Conservation (phyloP, 30 jellyfish, hydroid and myxozoan species). For the Aurelia sp. region DNA sequence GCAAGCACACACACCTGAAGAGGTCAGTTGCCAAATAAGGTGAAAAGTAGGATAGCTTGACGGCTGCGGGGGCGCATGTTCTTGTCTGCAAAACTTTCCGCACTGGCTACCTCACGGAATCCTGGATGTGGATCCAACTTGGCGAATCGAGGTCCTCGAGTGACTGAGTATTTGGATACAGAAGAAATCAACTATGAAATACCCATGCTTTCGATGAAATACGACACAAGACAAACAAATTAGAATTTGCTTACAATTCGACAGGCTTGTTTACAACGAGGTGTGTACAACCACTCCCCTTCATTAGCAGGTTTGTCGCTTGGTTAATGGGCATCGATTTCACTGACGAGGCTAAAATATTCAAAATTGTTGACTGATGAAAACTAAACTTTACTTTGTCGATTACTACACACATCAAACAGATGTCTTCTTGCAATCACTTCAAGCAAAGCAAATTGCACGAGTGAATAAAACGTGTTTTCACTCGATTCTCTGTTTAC, state of each 20-base stretch:
- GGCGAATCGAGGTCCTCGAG: too few relatives aligned
- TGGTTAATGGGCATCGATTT: constrained; percentile 15
- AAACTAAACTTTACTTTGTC: constrained; percentile 52
- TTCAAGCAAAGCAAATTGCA: background rate
- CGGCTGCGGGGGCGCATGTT: too few relatives aligned
- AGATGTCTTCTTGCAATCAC: constrained; percentile 6
- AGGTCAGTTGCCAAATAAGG: too few relatives aligned
- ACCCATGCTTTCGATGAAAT: too few relatives aligned
- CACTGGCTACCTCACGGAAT: too few relatives aligned
- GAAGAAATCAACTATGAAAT: too few relatives aligned
- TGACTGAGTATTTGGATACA: too few relatives aligned
- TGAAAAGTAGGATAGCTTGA: too few relatives aligned
- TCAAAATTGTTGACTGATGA: constrained; percentile 24
- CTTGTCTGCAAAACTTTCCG: too few relatives aligned
- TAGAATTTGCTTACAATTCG: background rate
- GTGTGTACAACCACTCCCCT: constrained; percentile 41
- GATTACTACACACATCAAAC: constrained; percentile 14
- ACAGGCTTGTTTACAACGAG: constrained; percentile 21
- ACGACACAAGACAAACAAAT: constrained; percentile 3
- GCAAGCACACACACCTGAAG: too few relatives aligned
- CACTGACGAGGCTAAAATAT: background rate
- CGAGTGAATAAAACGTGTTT: constrained; percentile 29
- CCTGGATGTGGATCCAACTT: too few relatives aligned
- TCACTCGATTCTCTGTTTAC: constrained; percentile 21
- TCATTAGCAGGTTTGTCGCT: constrained; percentile 7